Conservation (phyloP, 2,888 invertebrate species). For the Melieria picta region DNA sequence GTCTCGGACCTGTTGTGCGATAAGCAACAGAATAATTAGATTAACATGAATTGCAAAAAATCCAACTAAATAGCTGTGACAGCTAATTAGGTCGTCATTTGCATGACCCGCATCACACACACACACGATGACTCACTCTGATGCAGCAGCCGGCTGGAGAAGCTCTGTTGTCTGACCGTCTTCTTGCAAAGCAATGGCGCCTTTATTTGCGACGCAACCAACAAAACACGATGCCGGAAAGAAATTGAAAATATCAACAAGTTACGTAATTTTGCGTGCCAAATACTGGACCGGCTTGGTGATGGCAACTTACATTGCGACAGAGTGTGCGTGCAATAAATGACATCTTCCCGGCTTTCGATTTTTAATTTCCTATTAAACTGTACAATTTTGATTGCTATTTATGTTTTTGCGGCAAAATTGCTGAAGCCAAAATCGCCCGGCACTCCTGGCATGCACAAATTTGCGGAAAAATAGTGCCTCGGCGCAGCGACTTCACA, state of each 20-base stretch:
- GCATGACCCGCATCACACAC: too few relatives aligned
- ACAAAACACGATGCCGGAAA: slow-evolving; percentile 18
- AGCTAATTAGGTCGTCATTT: too few relatives aligned
- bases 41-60: too few relatives aligned
- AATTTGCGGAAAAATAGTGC: too few relatives aligned
- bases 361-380: slow-evolving; percentile 2
- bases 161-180: slow-evolving; percentile 42
- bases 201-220: slow-evolving; percentile 45
- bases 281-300: background rate
- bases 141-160: slow-evolving; percentile 52
- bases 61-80: too few relatives aligned
- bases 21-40: background rate
- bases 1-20: slow-evolving; percentile 62
- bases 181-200: slow-evolving; percentile 51
- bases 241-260: slow-evolving; percentile 32
- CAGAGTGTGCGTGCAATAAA: slow-evolving; percentile 55
- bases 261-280: slow-evolving; percentile 51
- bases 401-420: background rate
- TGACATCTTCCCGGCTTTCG: slow-evolving; percentile 51
- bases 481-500: too few relatives aligned
- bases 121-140: slow-evolving; percentile 51
- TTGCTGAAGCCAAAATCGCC: background rate
- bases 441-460: too few relatives aligned
- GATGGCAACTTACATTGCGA: slow-evolving; percentile 55
- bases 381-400: slow-evolving; percentile 22